Evolutionary conservation across 2,888 invertebrate genomes (phyloP), one percentile per base, ranked within the genome.

Genomic region (Cephus runcator): DNA sequence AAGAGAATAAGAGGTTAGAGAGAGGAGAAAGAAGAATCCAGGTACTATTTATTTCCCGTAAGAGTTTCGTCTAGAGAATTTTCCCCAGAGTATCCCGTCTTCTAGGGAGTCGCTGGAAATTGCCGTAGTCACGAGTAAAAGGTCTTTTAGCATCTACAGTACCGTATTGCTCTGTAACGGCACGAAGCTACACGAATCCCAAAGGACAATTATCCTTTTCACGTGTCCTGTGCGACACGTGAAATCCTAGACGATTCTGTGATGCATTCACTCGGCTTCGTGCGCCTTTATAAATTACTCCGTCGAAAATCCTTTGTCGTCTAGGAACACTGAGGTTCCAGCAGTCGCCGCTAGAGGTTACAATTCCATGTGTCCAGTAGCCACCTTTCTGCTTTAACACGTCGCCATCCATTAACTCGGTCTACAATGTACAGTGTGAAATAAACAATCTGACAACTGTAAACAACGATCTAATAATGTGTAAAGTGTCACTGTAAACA

Each of bases 41-140:
- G 6, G 9, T 30, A 77, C 40, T 68, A 74, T 71, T 74, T 74
- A 30, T 74, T 74, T 35, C 36, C 74, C 30, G 71, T 31, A 71
- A 71, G 34, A 71, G 23, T 71, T 71, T 31, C 34, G 23, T 36
- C 74, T 74, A 15, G 74, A n/a, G 36, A 74, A 36, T 56, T 56
- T 56, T 23, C 6, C 56, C 56, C 56, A 56, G 56, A 56, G 56
- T 56, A 56, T 56, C 56, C 56, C 23, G 56, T 56, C 56, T 56
- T 23, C 56, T 23, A 9, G 56, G 23, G 56, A 15, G 12, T 31
- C 71, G 23, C 15, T 71, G 15, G 31, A 71, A 71, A 71, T 71
- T 71, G 71, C 12, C 71, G 11, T 15, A n/a, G 15, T 31, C 56
- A 56, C 23, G 23, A 23, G 56, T 56, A 56, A 56, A 56, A 56